Percentiles rank a stretch among this genome's conserved stretches.
phyloP scores from a whole-genome alignment of 1,140 invertebrate species.

The Drosophila saltans region DNA sequence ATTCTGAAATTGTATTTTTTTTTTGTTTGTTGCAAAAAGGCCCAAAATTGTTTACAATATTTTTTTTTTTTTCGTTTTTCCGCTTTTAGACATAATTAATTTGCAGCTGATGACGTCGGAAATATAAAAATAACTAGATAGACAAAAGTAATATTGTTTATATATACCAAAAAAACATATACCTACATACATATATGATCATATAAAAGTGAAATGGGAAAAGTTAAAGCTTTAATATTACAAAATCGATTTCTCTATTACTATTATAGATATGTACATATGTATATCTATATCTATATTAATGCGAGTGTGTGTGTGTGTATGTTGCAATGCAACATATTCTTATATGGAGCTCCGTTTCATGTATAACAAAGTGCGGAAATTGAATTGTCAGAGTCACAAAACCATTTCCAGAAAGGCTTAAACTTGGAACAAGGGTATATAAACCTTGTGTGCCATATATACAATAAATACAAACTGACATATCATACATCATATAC shows the following conservation, averaged over 20 bases:
- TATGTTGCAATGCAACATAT: not conserved
- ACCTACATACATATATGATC: not conserved
- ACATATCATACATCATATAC: not conserved
- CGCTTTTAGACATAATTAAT: slow-evolving; percentile 59
- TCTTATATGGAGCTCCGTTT: not conserved
- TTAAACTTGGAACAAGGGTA: slow-evolving; percentile 1
- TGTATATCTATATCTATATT: too few species aligned
- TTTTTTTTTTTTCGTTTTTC: slow-evolving; percentile 25
- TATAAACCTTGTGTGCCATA: not conserved
- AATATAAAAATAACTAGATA: slow-evolving; percentile 54
- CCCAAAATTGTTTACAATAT: slow-evolving; percentile 39
- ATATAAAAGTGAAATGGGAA: slow-evolving; percentile 35
- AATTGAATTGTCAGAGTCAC: slow-evolving; percentile 8
- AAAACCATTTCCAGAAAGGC: slow-evolving; percentile 8
- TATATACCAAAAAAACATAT: not conserved
- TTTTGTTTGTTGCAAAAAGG: slow-evolving; percentile 17
- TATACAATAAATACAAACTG: too few species aligned
- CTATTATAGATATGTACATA: not conserved
- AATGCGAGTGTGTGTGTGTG: not conserved
- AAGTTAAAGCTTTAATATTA: not conserved
- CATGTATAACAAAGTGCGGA: not conserved
- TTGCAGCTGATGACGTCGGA: slow-evolving; percentile 68
- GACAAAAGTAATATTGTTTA: not conserved
- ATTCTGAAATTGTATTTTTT: slow-evolving; percentile 3
- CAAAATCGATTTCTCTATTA: not conserved